Evolutionary conservation across 2,797 vertebrate species (phyloP).

Genomic region (Hypotaenidia okinawae): DNA sequence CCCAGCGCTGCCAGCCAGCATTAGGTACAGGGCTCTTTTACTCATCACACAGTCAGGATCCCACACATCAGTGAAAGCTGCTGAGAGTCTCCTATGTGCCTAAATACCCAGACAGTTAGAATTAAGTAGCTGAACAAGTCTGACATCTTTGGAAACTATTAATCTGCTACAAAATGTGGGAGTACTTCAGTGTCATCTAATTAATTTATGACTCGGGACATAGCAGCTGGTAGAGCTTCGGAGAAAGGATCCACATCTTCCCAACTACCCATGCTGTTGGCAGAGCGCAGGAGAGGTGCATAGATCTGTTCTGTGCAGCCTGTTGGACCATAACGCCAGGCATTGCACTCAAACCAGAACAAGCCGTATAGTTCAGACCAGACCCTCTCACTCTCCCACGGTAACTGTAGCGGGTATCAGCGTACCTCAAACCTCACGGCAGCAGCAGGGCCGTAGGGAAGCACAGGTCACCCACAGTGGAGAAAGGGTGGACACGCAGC

Average conservation of each 20-base stretch:
- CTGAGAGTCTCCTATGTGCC: background rate
- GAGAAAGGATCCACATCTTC: background rate
- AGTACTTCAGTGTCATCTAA: background rate
- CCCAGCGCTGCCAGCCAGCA: background rate
- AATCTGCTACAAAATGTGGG: background rate
- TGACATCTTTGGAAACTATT: background rate
- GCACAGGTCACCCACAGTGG: background rate
- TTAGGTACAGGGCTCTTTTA: background rate
- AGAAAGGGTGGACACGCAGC: background rate
- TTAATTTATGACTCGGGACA: background rate
- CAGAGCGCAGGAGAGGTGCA: background rate
- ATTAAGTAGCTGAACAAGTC: background rate
- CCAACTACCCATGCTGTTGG: rapidly evolving
- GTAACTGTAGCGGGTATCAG: rapidly evolving
- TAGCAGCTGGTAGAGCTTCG: background rate
- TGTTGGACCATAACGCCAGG: rapidly evolving
- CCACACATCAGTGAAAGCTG: background rate
- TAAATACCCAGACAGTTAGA: constrained; percentile 3
- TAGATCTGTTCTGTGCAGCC: rapidly evolving
- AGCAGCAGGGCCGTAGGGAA: background rate
- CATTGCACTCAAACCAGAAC: background rate
- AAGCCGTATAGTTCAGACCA: rapidly evolving
- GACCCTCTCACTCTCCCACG: background rate
- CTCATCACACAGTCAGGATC: background rate
- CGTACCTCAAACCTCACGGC: background rate